Evolutionary conservation across 2,888 invertebrate genomes (phyloP).

Genomic region (Phymatocera aterrima): DNA sequence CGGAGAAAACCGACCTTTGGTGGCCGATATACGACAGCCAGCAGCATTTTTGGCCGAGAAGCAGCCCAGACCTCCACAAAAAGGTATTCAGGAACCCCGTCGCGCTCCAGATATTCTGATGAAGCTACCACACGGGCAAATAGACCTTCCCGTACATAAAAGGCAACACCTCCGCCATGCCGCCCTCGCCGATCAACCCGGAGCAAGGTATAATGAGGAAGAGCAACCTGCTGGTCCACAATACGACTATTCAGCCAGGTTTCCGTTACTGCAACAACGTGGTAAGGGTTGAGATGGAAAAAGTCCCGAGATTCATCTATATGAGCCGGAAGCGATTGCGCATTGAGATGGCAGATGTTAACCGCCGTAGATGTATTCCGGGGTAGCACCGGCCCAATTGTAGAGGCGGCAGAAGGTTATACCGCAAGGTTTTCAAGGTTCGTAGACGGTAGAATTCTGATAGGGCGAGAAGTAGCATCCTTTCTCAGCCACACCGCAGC

Average conservation of each 20-base stretch:
- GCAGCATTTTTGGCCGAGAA: not conserved
- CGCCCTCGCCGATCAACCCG: slow-evolving; percentile 3
- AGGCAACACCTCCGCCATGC: not conserved
- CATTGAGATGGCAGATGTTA: not conserved
- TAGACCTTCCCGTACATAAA: not conserved
- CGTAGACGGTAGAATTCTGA: not conserved
- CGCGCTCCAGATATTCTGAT: not conserved
- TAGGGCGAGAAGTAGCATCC: not conserved
- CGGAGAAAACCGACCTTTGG: not conserved
- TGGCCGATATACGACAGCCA: not conserved
- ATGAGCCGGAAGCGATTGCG: not conserved
- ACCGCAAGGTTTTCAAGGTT: not conserved
- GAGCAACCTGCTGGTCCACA: not conserved
- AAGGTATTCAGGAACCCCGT: not conserved
- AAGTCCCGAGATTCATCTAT: slow-evolving; percentile 12
- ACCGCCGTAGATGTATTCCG: no score
- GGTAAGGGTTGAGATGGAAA: not conserved
- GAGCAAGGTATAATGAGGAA: not conserved
- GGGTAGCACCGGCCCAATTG: no score
- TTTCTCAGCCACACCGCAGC: not conserved
- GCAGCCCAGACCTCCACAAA: not conserved
- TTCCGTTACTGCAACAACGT: slow-evolving; percentile 2
- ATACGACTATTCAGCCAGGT: not conserved
- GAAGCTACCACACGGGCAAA: not conserved
- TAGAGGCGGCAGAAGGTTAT: not conserved